Evolutionary conservation across 2,888 invertebrate species (phyloP).

Genomic region (Neoitamus cyanurus): DNA sequence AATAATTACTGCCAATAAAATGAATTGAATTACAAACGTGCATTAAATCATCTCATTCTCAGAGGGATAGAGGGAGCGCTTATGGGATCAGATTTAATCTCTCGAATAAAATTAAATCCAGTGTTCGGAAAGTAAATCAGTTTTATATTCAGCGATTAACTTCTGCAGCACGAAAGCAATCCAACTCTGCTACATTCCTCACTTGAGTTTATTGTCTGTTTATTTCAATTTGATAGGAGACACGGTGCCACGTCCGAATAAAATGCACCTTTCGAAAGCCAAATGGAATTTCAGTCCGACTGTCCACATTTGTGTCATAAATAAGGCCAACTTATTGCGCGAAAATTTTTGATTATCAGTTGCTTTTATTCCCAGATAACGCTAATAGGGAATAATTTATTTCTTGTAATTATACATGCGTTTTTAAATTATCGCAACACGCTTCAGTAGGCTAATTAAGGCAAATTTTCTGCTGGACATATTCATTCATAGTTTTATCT

Average conservation of each 20-base stretch:
- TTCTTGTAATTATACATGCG: not conserved
- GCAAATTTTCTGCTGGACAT: not conserved
- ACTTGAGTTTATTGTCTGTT: not conserved
- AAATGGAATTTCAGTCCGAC: not conserved
- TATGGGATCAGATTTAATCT: not conserved
- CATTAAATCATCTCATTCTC: not conserved
- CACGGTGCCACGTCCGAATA: not conserved
- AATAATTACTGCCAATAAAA: constrained; percentile 29
- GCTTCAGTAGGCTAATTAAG: not conserved
- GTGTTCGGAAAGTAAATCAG: not conserved
- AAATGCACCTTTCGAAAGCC: not conserved
- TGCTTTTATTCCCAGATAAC: not conserved
- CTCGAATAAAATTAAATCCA: not conserved
- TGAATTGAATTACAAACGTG: not conserved
- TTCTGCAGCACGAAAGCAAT: not conserved
- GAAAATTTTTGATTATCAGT: not conserved
- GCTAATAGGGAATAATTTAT: not conserved
- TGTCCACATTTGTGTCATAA: not conserved
- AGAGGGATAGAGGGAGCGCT: not conserved
- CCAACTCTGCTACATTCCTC: not conserved
- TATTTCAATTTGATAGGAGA: not conserved
- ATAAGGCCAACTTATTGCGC: not conserved
- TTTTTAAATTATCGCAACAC: not conserved
- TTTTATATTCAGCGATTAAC: not conserved
- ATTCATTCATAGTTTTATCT: not conserved